These are phyloP conservation scores for Drosophila colorata DNA, from an alignment of 2,888 invertebrate species.

Conservation along the genomic window DNA sequence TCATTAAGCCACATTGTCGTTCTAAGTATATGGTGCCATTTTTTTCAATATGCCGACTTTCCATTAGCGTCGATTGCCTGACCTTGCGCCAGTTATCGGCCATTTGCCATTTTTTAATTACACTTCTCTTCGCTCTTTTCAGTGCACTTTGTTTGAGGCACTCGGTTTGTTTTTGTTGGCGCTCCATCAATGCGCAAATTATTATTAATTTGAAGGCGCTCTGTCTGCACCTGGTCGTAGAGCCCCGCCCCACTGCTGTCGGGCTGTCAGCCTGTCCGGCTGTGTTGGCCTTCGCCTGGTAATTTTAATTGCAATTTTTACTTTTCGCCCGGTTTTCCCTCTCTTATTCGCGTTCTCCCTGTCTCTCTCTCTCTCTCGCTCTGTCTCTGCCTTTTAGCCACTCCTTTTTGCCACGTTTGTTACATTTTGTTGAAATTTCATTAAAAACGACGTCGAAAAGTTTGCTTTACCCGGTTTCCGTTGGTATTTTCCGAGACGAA, in stretches of 20 bases:
- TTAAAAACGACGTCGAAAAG: slow-evolving; percentile 75
- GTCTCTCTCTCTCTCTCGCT: not conserved
- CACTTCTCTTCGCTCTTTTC: slow-evolving; percentile 18
- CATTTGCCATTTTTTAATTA: slow-evolving; percentile 65
- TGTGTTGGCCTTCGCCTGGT: slow-evolving; percentile 56
- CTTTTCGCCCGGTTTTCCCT: slow-evolving; percentile 22
- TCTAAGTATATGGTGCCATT: slow-evolving; percentile 10
- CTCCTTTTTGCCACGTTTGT: slow-evolving; percentile 55
- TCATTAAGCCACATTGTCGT: slow-evolving; percentile 15
- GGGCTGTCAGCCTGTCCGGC: slow-evolving; percentile 5
- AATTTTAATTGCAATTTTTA: slow-evolving; percentile 79
- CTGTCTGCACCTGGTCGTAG: slow-evolving; percentile 40
- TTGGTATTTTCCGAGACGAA: slow-evolving; percentile 37
- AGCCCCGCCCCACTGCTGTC: not conserved
- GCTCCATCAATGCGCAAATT: slow-evolving; percentile 69
- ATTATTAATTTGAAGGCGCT: slow-evolving; percentile 72
- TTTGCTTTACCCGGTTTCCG: slow-evolving; percentile 56
- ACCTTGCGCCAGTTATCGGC: slow-evolving; percentile 51
- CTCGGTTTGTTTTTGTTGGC: slow-evolving; percentile 32
- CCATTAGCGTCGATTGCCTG: slow-evolving; percentile 63
- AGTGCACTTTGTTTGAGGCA: slow-evolving; percentile 29
- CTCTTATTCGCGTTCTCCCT: not conserved
- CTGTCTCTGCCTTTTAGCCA: slow-evolving; percentile 5
- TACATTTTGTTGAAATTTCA: slow-evolving; percentile 79
- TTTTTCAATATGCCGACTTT: slow-evolving; percentile 14